phyloP scores from a whole-genome alignment of 2,797 vertebrate genomes.

The Glyptemys insculpta region DNA sequence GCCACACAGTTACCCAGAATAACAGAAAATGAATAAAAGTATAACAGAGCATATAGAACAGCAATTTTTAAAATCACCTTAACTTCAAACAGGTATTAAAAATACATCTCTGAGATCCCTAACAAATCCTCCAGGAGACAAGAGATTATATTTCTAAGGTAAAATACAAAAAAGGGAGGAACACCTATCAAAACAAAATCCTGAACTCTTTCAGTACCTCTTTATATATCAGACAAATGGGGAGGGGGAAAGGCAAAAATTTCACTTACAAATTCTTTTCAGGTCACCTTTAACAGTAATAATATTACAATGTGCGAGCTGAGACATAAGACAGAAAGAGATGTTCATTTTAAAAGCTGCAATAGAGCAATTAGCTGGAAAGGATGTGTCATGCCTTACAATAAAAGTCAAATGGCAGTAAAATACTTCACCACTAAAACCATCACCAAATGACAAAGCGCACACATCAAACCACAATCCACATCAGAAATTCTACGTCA shows the following conservation, averaged over 20 bases:
- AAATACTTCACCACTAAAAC: slow-evolving; percentile 39
- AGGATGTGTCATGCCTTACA: slow-evolving; percentile 51
- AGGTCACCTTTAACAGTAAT: slow-evolving; percentile 55
- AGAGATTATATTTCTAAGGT: background rate
- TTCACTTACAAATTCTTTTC: slow-evolving; percentile 1
- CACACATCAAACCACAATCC: slow-evolving; percentile 10
- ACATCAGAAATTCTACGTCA: background rate
- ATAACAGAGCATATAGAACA: background rate
- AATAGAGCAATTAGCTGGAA: slow-evolving; percentile 60
- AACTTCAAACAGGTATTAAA: background rate
- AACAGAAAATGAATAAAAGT: background rate
- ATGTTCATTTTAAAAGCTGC: slow-evolving; percentile 67
- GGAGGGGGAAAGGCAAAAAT: slow-evolving; percentile 20
- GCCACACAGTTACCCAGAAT: background rate
- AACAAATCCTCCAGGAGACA: background rate
- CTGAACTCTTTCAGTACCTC: background rate
- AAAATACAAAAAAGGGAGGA: background rate
- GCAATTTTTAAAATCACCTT: background rate
- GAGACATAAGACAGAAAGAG: slow-evolving; percentile 52
- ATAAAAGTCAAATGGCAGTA: slow-evolving; percentile 57
- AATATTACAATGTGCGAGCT: slow-evolving; percentile 50
- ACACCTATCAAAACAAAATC: background rate
- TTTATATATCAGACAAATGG: background rate
- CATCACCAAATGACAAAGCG: slow-evolving; percentile 10
- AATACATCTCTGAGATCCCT: background rate